Conservation (phyloP, 2,113 vertebrate species). For the Nymphicus hollandicus region DNA sequence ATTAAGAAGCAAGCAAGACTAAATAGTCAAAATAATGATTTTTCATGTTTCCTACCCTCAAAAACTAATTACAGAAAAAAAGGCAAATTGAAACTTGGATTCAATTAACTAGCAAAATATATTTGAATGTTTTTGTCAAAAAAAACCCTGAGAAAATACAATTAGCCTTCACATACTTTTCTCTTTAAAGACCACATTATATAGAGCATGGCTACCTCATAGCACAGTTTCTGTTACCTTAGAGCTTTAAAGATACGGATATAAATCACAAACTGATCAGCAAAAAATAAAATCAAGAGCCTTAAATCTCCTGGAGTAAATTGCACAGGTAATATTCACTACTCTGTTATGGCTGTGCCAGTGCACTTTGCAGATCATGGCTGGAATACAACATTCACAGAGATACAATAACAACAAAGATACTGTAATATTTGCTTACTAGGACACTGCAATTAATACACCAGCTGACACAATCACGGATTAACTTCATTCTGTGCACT, state of each 20-base stretch:
- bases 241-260: neutral
- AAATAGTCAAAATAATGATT: constrained; percentile 71
- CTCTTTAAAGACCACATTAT: neutral
- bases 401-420: neutral
- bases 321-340: neutral
- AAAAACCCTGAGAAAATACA: neutral
- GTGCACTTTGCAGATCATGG: neutral
- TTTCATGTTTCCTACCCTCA: neutral
- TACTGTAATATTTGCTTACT: neutral
- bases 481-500: neutral
- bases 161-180: neutral
- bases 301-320: neutral
- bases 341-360: neutral
- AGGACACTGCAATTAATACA: neutral
- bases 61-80: neutral
- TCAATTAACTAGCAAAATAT: neutral
- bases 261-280: neutral
- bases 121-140: neutral
- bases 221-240: neutral
- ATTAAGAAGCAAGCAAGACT: constrained; percentile 63
- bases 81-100: neutral
- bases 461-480: neutral
- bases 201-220: neutral
- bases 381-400: neutral
- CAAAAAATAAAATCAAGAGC: neutral